Evolutionary conservation across 2,888 invertebrate genomes (phyloP).

Genomic region (Caenorhabditis uteleia): DNA sequence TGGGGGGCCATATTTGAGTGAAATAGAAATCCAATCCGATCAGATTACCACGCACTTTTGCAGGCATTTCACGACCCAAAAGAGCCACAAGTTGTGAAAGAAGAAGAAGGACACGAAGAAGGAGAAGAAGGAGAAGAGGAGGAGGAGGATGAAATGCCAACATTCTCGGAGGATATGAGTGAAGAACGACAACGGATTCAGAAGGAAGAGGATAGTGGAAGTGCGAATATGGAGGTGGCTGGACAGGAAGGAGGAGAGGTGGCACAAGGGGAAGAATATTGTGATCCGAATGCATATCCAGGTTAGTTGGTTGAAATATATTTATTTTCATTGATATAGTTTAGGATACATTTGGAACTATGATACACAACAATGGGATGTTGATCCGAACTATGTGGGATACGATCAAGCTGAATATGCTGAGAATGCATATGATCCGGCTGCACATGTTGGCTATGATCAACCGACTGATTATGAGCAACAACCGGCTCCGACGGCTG

Average conservation of each 20-base stretch:
- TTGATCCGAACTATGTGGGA: conserved; percentile 43
- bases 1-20: not conserved
- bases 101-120: not conserved
- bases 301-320: conserved; percentile 9
- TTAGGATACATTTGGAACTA: conserved; percentile 56
- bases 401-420: conserved; percentile 2
- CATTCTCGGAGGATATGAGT: conserved; percentile 57
- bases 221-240: conserved; percentile 1
- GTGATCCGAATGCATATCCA: conserved; percentile 47
- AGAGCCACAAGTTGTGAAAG: not conserved
- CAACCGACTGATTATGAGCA: conserved; percentile 15
- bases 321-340: no score
- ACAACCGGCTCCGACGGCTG: not conserved
- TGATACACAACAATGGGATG: conserved; percentile 53
- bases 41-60: conserved; percentile 19
- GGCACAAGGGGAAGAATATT: conserved; percentile 15
- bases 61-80: conserved; percentile 33
- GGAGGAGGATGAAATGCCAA: conserved; percentile 48
- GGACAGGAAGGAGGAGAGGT: conserved; percentile 7
- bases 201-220: conserved; percentile 5
- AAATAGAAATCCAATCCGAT: conserved; percentile 19
- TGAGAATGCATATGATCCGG: conserved; percentile 8
- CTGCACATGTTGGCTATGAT: conserved; percentile 38
- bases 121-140: conserved; percentile 4
- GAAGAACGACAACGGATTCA: conserved; percentile 44